A percentile compares a stretch with the other conserved stretches of the same genome.
Evolutionary conservation across 2,797 vertebrate genomes (phyloP).

Genomic region (Chelidonichthys spinosus): DNA sequence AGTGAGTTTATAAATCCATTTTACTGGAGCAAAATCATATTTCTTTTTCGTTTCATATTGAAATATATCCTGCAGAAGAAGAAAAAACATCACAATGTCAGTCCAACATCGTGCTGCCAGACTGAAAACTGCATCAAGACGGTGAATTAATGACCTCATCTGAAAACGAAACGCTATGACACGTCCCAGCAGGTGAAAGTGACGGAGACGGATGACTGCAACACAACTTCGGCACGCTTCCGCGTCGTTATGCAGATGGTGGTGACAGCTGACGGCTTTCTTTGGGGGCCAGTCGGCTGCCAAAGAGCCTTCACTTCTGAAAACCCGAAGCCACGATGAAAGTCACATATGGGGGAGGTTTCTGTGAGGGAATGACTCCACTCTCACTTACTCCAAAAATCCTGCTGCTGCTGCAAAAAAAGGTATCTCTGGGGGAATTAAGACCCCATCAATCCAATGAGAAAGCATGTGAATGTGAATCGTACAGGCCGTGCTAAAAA

Average conservation of each 20-base stretch:
- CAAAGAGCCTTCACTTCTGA: conserved; percentile 53
- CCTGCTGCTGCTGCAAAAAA: conserved; percentile 19
- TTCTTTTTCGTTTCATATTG: too few relatives aligned
- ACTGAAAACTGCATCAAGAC: too few relatives aligned
- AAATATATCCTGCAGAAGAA: too few relatives aligned
- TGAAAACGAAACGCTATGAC: conserved; percentile 5
- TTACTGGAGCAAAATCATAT: too few relatives aligned
- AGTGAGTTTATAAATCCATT: too few relatives aligned
- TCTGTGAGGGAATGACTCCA: conserved; percentile 55
- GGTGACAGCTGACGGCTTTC: conserved; percentile 62
- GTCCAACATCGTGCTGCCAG: too few relatives aligned
- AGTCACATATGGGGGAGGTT: conserved; percentile 53
- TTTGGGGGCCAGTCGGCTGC: conserved; percentile 60
- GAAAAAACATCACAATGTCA: too few relatives aligned
- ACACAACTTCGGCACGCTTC: conserved; percentile 42
- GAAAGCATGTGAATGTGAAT: conserved; percentile 8
- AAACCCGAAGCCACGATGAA: conserved; percentile 49
- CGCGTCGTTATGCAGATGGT: conserved; percentile 51
- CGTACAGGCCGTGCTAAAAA: neutral
- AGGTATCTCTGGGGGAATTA: conserved; percentile 47
- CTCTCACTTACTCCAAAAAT: conserved; percentile 28
- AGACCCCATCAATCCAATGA: conserved; percentile 9
- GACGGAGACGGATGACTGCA: conserved; percentile 60
- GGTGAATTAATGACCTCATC: neutral
- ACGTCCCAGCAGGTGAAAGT: conserved; percentile 41